Evolutionary conservation across 2,113 vertebrate species (phyloP).

Genomic region (Macroglossus sobrinus): DNA sequence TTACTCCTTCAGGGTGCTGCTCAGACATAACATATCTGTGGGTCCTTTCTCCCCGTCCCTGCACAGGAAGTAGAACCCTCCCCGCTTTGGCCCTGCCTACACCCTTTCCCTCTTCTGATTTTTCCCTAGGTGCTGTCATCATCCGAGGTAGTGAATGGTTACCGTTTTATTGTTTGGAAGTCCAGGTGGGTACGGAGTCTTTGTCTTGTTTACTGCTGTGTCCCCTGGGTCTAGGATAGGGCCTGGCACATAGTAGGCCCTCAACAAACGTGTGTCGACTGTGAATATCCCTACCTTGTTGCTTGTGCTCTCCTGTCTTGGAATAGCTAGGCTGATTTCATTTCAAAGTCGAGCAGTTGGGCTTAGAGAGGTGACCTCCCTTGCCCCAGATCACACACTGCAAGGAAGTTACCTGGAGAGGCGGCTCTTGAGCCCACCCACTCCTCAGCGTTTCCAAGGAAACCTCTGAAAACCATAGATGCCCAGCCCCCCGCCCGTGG

Average conservation of each 20-base stretch:
- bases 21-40: neutral
- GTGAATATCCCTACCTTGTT: neutral
- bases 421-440: neutral
- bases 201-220: neutral
- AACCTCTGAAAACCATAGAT: neutral
- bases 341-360: neutral
- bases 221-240: neutral
- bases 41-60: no score
- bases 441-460: neutral
- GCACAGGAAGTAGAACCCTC: neutral
- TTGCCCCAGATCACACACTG: neutral
- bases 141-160: neutral
- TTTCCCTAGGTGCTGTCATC: no score
- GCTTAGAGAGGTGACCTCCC: neutral
- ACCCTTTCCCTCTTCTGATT: neutral
- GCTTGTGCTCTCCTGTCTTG: neutral
- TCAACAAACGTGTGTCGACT: neutral
- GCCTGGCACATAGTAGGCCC: neutral
- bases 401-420: neutral
- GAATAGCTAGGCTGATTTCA: neutral
- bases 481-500: accelerated
- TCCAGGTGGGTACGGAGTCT: neutral
- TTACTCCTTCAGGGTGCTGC: neutral
- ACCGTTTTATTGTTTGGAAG: neutral
- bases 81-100: neutral